Conservation (phyloP, 1,140 invertebrate genomes). For the Dendrolimus kikuchii region DNA sequence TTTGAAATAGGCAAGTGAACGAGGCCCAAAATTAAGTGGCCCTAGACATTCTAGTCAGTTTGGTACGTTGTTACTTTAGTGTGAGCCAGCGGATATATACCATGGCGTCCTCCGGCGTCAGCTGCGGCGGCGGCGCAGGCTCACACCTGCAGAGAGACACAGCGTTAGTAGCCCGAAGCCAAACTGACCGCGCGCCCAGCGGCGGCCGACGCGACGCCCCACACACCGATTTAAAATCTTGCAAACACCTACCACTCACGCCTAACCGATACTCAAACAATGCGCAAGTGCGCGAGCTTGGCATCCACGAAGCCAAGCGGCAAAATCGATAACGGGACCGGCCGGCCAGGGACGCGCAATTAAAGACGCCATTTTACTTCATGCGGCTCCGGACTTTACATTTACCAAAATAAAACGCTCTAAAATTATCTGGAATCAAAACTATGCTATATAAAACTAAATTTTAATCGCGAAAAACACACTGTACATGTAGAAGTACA, state of each 20-base stretch:
- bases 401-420: conserved; percentile 34
- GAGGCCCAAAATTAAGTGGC: conserved; percentile 73
- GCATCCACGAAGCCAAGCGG: background rate
- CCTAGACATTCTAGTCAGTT: conserved; percentile 69
- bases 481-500: conserved; percentile 47
- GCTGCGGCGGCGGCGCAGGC: conserved; percentile 68
- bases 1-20: conserved; percentile 70
- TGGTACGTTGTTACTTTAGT: conserved; percentile 71
- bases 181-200: conserved; percentile 49
- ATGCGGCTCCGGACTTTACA: conserved; percentile 49
- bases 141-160: conserved; percentile 74
- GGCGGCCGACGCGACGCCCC: conserved; percentile 18
- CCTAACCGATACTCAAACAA: conserved; percentile 14
- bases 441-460: conserved; percentile 48
- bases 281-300: too few species aligned
- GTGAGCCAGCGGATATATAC: conserved; percentile 78
- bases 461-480: conserved; percentile 47
- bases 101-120: conserved; percentile 73
- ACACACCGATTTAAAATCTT: conserved; percentile 67
- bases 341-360: conserved; percentile 45
- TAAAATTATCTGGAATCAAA: conserved; percentile 54
- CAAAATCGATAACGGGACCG: conserved; percentile 62
- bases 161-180: conserved; percentile 65
- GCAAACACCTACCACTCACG: conserved; percentile 27
- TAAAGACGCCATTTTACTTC: conserved; percentile 65